Percentiles rank a stretch among this genome's conserved stretches.
These are phyloP conservation scores for Antitype chi DNA, from an alignment of 2,888 invertebrate species.

Conservation along the genomic window DNA sequence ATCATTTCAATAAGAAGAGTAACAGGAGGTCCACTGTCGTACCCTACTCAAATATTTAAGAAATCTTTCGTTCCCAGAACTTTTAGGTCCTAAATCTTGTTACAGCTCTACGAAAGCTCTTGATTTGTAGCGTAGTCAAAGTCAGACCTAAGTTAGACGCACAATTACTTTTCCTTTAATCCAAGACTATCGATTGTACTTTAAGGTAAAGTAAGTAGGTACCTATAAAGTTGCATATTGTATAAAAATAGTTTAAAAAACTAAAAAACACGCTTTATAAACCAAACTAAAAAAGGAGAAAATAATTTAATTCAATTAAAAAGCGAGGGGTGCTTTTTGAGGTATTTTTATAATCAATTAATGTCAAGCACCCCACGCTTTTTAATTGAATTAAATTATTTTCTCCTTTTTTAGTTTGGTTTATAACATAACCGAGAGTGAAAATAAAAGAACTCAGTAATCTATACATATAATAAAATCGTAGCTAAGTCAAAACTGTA, in stretches of 20 bases:
- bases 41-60: conserved; percentile 53
- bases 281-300: no score
- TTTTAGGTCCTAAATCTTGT: conserved; percentile 26
- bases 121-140: conserved; percentile 37
- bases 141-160: conserved; percentile 19
- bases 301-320: no score
- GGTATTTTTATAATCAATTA: no score
- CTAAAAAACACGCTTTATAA: no score
- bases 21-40: conserved; percentile 2
- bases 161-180: conserved; percentile 10
- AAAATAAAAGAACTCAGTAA: not conserved
- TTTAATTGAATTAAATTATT: no score
- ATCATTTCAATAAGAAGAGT: conserved; percentile 22
- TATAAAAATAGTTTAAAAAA: no score
- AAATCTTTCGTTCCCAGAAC: conserved; percentile 9
- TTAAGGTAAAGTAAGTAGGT: not conserved
- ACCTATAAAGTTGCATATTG: not conserved
- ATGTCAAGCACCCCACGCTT: no score
- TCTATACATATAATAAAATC: no score
- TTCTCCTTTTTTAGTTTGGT: no score
- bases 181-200: not conserved
- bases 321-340: no score
- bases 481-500: no score
- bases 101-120: conserved; percentile 35
- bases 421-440: not conserved